A percentile compares a stretch with the other conserved stretches of the same genome.
Evolutionary conservation across 2,888 invertebrate genomes (phyloP).

Genomic region (Zhengitettix transpicula): DNA sequence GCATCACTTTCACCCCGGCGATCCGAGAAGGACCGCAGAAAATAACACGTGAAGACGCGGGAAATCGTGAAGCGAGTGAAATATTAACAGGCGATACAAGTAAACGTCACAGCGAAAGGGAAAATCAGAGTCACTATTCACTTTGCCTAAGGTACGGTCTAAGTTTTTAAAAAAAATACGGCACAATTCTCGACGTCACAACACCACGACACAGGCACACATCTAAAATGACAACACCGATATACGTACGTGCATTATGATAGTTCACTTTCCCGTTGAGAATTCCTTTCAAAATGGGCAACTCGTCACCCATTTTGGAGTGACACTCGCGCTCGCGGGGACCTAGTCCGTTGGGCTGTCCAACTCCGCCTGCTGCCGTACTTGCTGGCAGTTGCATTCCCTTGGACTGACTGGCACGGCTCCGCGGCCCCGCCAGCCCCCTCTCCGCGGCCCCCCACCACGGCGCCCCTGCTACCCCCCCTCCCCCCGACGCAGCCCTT

Average conservation of each 20-base stretch:
- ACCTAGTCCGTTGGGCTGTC: constrained; percentile 35
- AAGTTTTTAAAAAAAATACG: background rate
- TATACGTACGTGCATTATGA: constrained; percentile 83
- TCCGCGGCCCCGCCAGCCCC: constrained; percentile 34
- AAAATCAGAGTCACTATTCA: too few relatives aligned
- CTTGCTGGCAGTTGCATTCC: constrained; percentile 29
- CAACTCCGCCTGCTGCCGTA: constrained; percentile 42
- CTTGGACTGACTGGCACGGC: constrained; percentile 17
- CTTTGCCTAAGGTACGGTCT: background rate
- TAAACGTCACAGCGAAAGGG: too few relatives aligned
- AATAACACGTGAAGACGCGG: too few relatives aligned
- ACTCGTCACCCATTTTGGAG: constrained; percentile 60
- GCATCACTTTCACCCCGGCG: background rate
- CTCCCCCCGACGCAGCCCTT: constrained; percentile 24
- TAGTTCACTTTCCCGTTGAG: constrained; percentile 80
- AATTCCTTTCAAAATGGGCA: constrained; percentile 80
- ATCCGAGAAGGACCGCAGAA: too few relatives aligned
- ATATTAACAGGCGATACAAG: too few relatives aligned
- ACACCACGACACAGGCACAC: background rate
- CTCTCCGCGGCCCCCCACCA: constrained; percentile 30
- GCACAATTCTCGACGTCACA: background rate
- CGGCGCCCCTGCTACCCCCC: constrained; percentile 25
- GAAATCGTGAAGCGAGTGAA: too few relatives aligned
- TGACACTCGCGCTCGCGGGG: constrained; percentile 20
- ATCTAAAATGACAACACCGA: background rate